A percentile compares a stretch with the other conserved stretches of the same genome.
These are phyloP conservation scores for Pyrrhia umbra DNA, from an alignment of 2,888 invertebrate species.

Conservation along the genomic window DNA sequence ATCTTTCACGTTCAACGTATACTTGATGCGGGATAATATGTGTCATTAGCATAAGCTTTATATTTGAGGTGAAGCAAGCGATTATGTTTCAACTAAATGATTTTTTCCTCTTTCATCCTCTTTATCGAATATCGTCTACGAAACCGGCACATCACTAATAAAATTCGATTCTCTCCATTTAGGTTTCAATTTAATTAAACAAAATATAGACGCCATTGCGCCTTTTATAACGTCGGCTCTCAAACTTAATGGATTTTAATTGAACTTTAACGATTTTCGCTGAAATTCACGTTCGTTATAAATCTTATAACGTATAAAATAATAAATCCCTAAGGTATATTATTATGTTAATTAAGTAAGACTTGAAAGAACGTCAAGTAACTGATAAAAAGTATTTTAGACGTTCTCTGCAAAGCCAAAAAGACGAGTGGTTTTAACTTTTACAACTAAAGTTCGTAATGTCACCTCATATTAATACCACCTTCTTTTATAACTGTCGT, in stretches of 20 bases:
- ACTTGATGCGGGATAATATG: too few relatives aligned
- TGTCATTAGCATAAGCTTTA: too few relatives aligned
- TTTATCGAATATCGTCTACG: background rate
- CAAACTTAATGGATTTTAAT: slow-evolving; percentile 51
- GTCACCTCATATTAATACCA: background rate
- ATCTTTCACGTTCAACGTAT: too few relatives aligned
- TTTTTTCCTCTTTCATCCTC: too few relatives aligned
- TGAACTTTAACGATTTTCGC: slow-evolving; percentile 42
- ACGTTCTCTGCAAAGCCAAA: background rate
- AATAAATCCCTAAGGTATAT: background rate
- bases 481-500: background rate
- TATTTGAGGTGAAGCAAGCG: too few relatives aligned
- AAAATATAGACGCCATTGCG: slow-evolving; percentile 46
- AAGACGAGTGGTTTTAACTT: background rate
- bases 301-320: slow-evolving; percentile 5
- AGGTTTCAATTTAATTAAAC: slow-evolving; percentile 45
- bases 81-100: too few relatives aligned
- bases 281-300: slow-evolving; percentile 27
- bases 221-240: slow-evolving; percentile 38
- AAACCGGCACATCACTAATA: slow-evolving; percentile 4
- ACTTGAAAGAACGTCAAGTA: background rate
- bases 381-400: background rate
- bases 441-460: background rate
- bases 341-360: slow-evolving; percentile 15
- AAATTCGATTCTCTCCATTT: slow-evolving; percentile 16